phyloP scores from a whole-genome alignment of 2,888 invertebrate genomes.

The Balanococcus diminutus region DNA sequence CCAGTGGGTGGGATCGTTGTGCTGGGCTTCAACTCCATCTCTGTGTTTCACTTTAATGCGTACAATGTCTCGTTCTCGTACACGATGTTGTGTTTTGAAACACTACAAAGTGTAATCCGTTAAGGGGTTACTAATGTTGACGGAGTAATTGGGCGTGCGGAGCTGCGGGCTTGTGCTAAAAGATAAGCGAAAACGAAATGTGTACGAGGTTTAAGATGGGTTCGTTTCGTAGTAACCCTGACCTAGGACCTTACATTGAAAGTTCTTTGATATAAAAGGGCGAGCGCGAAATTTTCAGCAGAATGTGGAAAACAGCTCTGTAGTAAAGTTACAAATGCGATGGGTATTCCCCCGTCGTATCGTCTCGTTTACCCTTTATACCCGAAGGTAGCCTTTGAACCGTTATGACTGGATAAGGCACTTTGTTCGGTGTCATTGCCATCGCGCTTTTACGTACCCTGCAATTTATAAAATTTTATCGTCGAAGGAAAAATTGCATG shows the following conservation, averaged over 20 bases:
- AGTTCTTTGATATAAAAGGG: slow-evolving; percentile 40
- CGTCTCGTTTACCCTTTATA: slow-evolving; percentile 36
- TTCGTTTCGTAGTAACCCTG: slow-evolving; percentile 52
- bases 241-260: slow-evolving; percentile 55
- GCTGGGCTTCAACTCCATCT: not conserved
- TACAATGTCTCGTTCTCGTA: not conserved
- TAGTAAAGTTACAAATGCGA: slow-evolving; percentile 20
- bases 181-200: slow-evolving; percentile 43
- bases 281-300: slow-evolving; percentile 45
- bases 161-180: slow-evolving; percentile 13
- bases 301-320: slow-evolving; percentile 50
- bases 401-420: not conserved
- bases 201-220: slow-evolving; percentile 33
- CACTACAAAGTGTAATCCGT: slow-evolving; percentile 45
- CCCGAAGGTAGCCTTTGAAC: not conserved
- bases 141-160: slow-evolving; percentile 33
- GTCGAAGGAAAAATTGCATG: slow-evolving; percentile 16
- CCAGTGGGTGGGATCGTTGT: not conserved
- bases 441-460: not conserved
- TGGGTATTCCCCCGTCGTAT: slow-evolving; percentile 12
- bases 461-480: slow-evolving; percentile 15
- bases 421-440: not conserved
- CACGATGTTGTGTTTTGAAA: slow-evolving; percentile 25
- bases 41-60: not conserved
- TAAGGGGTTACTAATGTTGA: slow-evolving; percentile 48